phyloP scores from a whole-genome alignment of 2,888 invertebrate species.

The Pyralis farinalis region DNA sequence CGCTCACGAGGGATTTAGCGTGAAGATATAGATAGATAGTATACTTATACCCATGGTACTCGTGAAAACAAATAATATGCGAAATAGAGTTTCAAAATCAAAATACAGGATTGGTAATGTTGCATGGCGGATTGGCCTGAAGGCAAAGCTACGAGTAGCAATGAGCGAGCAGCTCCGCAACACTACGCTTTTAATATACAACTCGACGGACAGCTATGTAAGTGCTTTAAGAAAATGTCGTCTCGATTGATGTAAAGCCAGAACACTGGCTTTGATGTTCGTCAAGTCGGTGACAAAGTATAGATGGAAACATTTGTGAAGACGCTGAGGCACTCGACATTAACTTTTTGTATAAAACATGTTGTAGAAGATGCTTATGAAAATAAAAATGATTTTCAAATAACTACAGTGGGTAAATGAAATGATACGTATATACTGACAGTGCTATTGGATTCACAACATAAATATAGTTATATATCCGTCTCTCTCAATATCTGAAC shows the following conservation, averaged over 20 bases:
- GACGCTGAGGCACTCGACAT: background rate
- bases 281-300: background rate
- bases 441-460: too few species aligned
- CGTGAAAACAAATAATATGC: too few species aligned
- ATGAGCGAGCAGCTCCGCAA: too few species aligned
- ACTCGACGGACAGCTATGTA: background rate
- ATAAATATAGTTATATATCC: too few species aligned
- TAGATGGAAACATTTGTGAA: background rate
- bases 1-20: too few species aligned
- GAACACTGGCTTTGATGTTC: constrained; percentile 4
- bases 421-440: too few species aligned
- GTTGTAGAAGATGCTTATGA: too few species aligned
- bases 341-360: background rate
- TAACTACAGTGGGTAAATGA: too few species aligned
- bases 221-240: constrained; percentile 2
- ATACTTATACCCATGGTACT: too few species aligned
- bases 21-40: too few species aligned
- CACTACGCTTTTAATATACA: background rate
- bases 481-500: too few species aligned
- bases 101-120: background rate
- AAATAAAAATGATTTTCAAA: too few species aligned
- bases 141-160: background rate
- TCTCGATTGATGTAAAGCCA: constrained; percentile 1
- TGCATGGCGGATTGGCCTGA: background rate
- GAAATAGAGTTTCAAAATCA: background rate